phyloP scores from a whole-genome alignment of 2,113 vertebrate species.

The Zingel zingel region DNA sequence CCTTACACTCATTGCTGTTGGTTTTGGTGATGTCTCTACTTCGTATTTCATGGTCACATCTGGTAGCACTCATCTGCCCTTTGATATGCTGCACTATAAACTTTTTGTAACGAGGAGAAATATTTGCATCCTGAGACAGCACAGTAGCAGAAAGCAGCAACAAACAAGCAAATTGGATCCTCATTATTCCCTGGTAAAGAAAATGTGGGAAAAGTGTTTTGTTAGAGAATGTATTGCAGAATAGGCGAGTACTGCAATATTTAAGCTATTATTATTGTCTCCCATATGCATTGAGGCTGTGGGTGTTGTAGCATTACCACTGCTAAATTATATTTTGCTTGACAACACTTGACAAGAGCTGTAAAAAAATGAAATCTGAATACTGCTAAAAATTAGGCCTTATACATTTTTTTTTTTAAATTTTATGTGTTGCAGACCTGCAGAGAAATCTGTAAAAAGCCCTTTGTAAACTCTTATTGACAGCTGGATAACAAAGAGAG shows the following conservation, averaged over 20 bases:
- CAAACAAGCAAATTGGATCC: constrained; percentile 16
- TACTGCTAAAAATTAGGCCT: too few relatives aligned
- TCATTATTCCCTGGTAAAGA: constrained; percentile 50
- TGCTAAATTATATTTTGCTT: not conserved
- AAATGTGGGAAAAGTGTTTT: not conserved
- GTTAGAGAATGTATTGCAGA: not conserved
- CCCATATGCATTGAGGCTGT: not conserved
- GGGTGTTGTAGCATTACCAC: not conserved
- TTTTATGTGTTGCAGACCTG: not conserved
- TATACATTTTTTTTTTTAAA: too few relatives aligned
- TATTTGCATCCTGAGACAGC: not conserved
- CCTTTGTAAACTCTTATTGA: too few relatives aligned
- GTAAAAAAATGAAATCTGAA: not conserved
- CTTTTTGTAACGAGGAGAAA: not conserved
- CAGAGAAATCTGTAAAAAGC: not conserved
- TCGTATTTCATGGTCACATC: constrained; percentile 2
- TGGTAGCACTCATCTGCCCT: accelerated
- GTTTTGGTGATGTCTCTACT: accelerated
- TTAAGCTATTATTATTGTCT: not conserved
- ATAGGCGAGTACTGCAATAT: not conserved
- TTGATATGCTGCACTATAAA: constrained; percentile 48
- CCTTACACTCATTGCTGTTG: constrained; percentile 21
- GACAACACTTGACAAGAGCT: not conserved
- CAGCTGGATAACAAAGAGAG: not conserved
- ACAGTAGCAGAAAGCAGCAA: constrained; percentile 49